Conservation (phyloP, 1,140 invertebrate genomes). For the Plutomurus gul region DNA sequence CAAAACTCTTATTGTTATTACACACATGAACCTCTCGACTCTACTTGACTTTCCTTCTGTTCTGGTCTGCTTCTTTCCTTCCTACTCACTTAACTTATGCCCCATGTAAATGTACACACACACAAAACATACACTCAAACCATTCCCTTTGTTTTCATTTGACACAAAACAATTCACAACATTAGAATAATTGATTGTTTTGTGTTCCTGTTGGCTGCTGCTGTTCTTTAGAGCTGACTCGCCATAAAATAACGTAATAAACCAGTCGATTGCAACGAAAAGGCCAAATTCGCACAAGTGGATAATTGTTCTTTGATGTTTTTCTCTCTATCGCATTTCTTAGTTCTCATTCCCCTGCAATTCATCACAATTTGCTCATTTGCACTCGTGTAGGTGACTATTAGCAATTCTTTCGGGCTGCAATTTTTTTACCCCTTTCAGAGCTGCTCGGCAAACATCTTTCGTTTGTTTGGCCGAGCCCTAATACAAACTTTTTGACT, state of each 20-base stretch:
- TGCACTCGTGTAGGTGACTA: not conserved
- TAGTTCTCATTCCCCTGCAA: too few relatives aligned
- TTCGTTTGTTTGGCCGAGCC: too few relatives aligned
- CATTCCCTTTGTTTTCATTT: not conserved
- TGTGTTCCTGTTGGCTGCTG: not conserved
- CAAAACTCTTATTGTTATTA: too few relatives aligned
- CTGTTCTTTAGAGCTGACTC: not conserved
- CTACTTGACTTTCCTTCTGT: not conserved
- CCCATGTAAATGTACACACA: not conserved
- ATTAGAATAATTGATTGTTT: constrained; percentile 12
- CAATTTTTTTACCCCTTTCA: too few relatives aligned
- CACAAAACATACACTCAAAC: not conserved
- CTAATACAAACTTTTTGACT: too few relatives aligned
- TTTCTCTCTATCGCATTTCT: too few relatives aligned
- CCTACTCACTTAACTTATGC: too few relatives aligned
- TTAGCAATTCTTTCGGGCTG: too few relatives aligned
- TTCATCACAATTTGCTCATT: not conserved
- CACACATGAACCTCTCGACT: too few relatives aligned
- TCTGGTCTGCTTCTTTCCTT: too few relatives aligned
- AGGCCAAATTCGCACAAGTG: not conserved
- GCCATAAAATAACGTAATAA: not conserved
- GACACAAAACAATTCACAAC: not conserved
- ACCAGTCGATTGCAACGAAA: not conserved
- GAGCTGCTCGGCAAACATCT: too few relatives aligned
- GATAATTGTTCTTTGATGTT: not conserved